Evolutionary conservation across 2,888 invertebrate species (phyloP).

Genomic region (Cremastobaeus sp.): DNA sequence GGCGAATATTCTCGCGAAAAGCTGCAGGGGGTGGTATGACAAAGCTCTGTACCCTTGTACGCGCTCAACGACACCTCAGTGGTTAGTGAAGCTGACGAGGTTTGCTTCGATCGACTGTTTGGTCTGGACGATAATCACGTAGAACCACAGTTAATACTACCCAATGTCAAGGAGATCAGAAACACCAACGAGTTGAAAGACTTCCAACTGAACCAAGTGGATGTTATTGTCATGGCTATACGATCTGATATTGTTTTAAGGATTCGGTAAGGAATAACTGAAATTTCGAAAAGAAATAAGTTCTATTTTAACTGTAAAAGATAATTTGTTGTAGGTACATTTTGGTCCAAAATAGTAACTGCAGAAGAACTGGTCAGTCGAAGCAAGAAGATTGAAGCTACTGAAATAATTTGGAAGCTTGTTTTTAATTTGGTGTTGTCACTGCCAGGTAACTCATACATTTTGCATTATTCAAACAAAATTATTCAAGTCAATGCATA

Average conservation of each 20-base stretch:
- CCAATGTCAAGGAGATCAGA: conserved; percentile 74
- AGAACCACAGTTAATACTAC: conserved; percentile 71
- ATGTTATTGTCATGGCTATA: conserved; percentile 86
- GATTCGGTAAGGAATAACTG: too few species aligned
- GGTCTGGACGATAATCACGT: conserved; percentile 79
- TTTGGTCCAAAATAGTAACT: conserved; percentile 68
- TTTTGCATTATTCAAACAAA: too few species aligned
- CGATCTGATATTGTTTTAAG: conserved; percentile 88
- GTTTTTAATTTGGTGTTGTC: conserved; percentile 72
- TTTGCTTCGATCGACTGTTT: conserved; percentile 84
- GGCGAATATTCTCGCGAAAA: conserved; percentile 86
- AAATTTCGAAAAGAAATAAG: too few species aligned
- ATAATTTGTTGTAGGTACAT: too few species aligned
- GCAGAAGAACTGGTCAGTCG: conserved; percentile 50
- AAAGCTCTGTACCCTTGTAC: conserved; percentile 84
- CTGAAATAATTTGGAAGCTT: conserved; percentile 68
- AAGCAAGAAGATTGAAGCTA: conserved; percentile 41
- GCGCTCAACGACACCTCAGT: conserved; percentile 86
- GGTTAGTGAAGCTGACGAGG: conserved; percentile 88
- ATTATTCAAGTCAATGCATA: too few species aligned
- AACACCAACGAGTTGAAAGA: conserved; percentile 87
- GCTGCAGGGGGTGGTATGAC: conserved; percentile 88
- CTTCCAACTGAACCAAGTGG: conserved; percentile 90
- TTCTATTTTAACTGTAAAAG: too few species aligned
- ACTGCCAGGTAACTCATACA: conserved; percentile 71